Conservation (phyloP, 2,113 vertebrate genomes). For the Axis porcinus region DNA sequence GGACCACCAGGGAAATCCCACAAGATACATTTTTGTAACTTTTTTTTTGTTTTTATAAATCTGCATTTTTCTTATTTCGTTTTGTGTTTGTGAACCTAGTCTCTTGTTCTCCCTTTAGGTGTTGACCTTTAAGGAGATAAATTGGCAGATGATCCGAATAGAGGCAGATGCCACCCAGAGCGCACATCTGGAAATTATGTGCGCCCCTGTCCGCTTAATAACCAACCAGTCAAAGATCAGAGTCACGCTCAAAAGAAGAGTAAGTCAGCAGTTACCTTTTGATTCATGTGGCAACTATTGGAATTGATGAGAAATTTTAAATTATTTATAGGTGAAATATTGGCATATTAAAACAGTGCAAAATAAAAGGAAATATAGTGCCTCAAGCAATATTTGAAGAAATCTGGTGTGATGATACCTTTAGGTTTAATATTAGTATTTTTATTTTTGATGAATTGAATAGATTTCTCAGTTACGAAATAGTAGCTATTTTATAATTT, state of each 20-base stretch:
- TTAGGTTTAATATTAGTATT: background rate
- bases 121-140: constrained; percentile 98
- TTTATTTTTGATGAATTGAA: constrained; percentile 11
- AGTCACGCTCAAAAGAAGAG: constrained; percentile 97
- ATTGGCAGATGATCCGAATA: constrained; percentile 99
- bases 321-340: background rate
- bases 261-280: constrained; percentile 73
- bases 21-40: background rate
- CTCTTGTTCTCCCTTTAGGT: constrained; percentile 81
- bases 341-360: background rate
- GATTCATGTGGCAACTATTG: background rate
- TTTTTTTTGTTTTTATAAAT: background rate
- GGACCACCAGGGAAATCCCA: background rate
- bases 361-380: background rate
- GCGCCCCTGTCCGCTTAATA: constrained; percentile 96
- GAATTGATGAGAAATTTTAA: background rate
- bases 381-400: background rate
- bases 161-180: constrained; percentile 98
- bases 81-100: background rate
- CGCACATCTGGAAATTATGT: constrained; percentile 94
- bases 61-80: constrained; percentile 6
- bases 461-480: background rate
- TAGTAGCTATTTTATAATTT: constrained; percentile 2
- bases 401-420: background rate
- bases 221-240: constrained; percentile 98